A percentile compares a stretch with the other conserved stretches of the same genome.
Evolutionary conservation across 2,113 vertebrate species (phyloP).

Genomic region (Zosterops lateralis): DNA sequence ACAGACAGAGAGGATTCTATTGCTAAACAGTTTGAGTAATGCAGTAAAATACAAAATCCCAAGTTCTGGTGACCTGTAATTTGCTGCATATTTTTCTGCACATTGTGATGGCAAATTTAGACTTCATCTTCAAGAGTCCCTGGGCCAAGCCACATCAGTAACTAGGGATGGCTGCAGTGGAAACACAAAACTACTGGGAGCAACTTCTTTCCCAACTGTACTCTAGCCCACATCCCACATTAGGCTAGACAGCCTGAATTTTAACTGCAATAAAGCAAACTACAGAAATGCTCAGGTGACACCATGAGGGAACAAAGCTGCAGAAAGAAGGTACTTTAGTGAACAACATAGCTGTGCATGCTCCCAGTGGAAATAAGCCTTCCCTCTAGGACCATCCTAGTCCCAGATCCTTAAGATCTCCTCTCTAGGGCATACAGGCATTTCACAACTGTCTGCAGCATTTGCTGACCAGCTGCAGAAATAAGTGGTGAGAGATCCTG

Average conservation of each 20-base stretch:
- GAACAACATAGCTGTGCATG: accelerated
- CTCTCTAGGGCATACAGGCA: accelerated
- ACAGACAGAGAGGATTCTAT: not conserved
- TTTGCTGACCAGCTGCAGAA: not conserved
- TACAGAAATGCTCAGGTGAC: not conserved
- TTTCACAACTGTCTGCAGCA: not conserved
- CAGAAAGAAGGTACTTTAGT: not conserved
- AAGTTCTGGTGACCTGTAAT: not conserved
- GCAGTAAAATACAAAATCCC: not conserved
- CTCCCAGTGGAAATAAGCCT: not conserved
- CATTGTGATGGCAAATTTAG: not conserved
- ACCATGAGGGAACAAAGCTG: not conserved
- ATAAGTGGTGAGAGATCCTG: not conserved
- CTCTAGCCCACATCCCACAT: not conserved
- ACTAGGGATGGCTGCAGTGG: not conserved
- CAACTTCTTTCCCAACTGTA: not conserved
- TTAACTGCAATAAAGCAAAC: not conserved
- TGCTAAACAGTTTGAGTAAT: not conserved
- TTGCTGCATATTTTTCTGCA: not conserved
- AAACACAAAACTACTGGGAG: not conserved
- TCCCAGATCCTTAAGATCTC: not conserved
- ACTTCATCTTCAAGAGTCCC: not conserved
- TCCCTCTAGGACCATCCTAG: not conserved
- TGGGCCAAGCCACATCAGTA: not conserved
- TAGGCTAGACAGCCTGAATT: not conserved